Percentiles rank a stretch among this genome's conserved stretches.
These are phyloP conservation scores for Podarcis raffonei DNA, from an alignment of 2,113 vertebrate species.

Conservation along the genomic window DNA sequence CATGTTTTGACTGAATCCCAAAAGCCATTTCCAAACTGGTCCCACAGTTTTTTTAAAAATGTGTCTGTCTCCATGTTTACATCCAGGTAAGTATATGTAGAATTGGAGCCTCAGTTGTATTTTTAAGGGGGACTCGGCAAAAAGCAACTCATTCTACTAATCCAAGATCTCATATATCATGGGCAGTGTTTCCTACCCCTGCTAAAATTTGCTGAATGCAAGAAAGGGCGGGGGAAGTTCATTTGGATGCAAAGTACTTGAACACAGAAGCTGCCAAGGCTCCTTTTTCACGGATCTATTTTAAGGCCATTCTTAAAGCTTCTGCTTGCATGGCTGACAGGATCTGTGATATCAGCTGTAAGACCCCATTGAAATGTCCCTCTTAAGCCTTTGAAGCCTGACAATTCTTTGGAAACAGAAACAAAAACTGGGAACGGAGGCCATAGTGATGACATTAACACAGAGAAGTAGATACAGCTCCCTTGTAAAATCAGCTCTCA, in stretches of 20 bases:
- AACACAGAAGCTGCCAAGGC: slow-evolving; percentile 53
- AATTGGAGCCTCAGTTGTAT: background rate
- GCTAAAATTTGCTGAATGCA: background rate
- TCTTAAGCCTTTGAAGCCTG: slow-evolving; percentile 12
- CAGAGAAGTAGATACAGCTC: accelerated
- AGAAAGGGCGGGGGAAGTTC: accelerated
- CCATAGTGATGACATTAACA: accelerated
- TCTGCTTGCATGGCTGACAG: slow-evolving; percentile 50
- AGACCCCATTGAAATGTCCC: slow-evolving; percentile 27
- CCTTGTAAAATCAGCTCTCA: background rate
- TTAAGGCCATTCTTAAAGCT: slow-evolving; percentile 64
- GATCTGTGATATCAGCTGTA: slow-evolving; percentile 21
- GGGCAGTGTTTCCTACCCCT: background rate
- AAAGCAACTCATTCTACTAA: background rate
- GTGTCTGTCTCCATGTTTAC: background rate
- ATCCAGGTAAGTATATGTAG: background rate
- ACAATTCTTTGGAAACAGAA: background rate
- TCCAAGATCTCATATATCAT: background rate
- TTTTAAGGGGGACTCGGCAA: background rate
- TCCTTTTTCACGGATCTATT: slow-evolving; percentile 53
- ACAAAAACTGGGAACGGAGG: background rate
- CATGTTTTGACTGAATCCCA: background rate
- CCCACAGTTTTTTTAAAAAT: no score
- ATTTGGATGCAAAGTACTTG: background rate
- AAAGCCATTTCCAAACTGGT: no score